phyloP scores from a whole-genome alignment of 2,888 invertebrate genomes.

The Azorinus chamasolen region DNA sequence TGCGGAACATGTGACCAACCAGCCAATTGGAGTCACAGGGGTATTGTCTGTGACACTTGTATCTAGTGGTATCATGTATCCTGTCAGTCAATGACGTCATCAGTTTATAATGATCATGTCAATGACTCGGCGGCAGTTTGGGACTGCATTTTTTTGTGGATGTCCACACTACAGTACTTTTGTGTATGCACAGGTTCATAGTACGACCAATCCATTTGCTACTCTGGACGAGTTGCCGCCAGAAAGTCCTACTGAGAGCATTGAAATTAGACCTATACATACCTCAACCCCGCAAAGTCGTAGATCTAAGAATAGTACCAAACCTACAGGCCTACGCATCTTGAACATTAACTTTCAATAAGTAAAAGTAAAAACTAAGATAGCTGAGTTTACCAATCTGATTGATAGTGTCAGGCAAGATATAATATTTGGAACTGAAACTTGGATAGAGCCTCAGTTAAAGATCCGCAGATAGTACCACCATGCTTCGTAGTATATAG shows the following conservation, averaged over 20 bases:
- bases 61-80: slow-evolving; percentile 11
- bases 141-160: slow-evolving; percentile 16
- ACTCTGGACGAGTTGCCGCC: slow-evolving; percentile 3
- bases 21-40: slow-evolving; percentile 16
- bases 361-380: slow-evolving; percentile 17
- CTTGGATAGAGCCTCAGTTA: slow-evolving; percentile 29
- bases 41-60: slow-evolving; percentile 31
- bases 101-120: slow-evolving; percentile 1
- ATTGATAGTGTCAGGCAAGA: slow-evolving; percentile 26
- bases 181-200: slow-evolving; percentile 1
- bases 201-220: slow-evolving; percentile 16
- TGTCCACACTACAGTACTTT: slow-evolving; percentile 17
- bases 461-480: slow-evolving; percentile 38
- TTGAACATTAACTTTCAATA: slow-evolving; percentile 18
- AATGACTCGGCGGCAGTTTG: slow-evolving; percentile 4
- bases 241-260: not conserved
- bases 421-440: no score
- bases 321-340: not conserved
- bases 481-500: slow-evolving; percentile 23
- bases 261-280: slow-evolving; percentile 9
- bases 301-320: not conserved
- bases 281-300: slow-evolving; percentile 14
- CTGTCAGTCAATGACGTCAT: slow-evolving; percentile 15
- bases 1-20: slow-evolving; percentile 23
- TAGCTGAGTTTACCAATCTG: slow-evolving; percentile 18